phyloP scores from a whole-genome alignment of 2,888 invertebrate species.

The Nomada ferruginata region DNA sequence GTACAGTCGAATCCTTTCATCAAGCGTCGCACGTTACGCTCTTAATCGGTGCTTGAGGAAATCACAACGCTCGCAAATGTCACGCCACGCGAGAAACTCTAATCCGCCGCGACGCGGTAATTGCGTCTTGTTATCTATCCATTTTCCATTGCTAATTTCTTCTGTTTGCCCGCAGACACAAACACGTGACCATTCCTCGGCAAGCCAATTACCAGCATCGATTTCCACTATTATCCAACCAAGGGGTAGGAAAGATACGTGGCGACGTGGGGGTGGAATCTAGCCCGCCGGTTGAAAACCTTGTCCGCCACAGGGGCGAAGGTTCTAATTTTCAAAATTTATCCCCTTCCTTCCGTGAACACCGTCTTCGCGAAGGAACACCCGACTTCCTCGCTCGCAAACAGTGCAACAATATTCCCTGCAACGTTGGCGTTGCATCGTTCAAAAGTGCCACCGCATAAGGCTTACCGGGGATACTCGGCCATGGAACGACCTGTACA shows the following conservation, averaged over 20 bases:
- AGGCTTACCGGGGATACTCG: constrained; percentile 50
- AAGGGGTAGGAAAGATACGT: not conserved
- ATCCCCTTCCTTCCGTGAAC: not conserved
- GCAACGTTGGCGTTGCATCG: constrained; percentile 56
- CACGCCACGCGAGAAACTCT: not conserved
- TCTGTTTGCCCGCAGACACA: constrained; percentile 7
- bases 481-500: constrained; percentile 31
- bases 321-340: constrained; percentile 22
- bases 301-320: not conserved
- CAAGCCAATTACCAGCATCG: constrained; percentile 24
- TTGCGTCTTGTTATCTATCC: constrained; percentile 21
- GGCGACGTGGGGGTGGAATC: not conserved
- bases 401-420: constrained; percentile 51
- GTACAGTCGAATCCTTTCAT: constrained; percentile 29
- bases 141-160: constrained; percentile 39
- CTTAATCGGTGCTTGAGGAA: constrained; percentile 31
- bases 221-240: constrained; percentile 1
- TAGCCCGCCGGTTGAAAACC: not conserved
- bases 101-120: not conserved
- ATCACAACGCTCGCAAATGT: constrained; percentile 26
- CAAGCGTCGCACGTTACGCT: constrained; percentile 10
- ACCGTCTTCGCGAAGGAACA: not conserved
- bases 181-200: constrained; percentile 9
- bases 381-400: constrained; percentile 34
- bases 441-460: constrained; percentile 52